These are phyloP conservation scores for Vulpes vulpes DNA, from an alignment of 2,113 vertebrate genomes.

Conservation along the genomic window DNA sequence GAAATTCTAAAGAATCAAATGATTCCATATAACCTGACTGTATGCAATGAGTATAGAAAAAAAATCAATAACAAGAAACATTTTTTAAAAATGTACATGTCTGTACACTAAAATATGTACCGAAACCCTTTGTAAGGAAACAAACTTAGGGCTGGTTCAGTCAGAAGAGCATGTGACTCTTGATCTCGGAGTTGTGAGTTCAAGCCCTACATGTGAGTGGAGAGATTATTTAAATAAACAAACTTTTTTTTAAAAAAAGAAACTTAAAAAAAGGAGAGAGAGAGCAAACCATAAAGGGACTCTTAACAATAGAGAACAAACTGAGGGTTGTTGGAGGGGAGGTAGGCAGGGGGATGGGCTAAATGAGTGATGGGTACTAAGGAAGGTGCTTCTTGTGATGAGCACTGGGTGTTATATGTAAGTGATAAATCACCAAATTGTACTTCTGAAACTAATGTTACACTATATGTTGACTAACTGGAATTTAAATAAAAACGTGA, in stretches of 20 bases:
- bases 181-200: not conserved
- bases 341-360: not conserved
- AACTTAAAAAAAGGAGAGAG: not conserved
- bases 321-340: not conserved
- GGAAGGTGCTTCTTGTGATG: not conserved
- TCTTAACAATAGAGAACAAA: not conserved
- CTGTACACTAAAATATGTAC: not conserved
- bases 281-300: not conserved
- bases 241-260: not conserved
- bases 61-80: constrained; percentile 52
- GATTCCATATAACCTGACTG: not conserved
- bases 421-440: not conserved
- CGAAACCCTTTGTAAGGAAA: not conserved
- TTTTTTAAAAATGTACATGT: not conserved
- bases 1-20: constrained; percentile 36
- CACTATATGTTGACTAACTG: not conserved
- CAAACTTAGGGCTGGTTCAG: not conserved
- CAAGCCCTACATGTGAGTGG: not conserved
- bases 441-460: not conserved
- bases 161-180: not conserved
- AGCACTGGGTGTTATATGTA: not conserved
- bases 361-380: not conserved
- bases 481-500: not conserved
- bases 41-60: not conserved
- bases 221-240: not conserved